These are phyloP conservation scores for Caenorhabditis plicata DNA, from an alignment of 2,888 invertebrate genomes.

Conservation along the genomic window DNA sequence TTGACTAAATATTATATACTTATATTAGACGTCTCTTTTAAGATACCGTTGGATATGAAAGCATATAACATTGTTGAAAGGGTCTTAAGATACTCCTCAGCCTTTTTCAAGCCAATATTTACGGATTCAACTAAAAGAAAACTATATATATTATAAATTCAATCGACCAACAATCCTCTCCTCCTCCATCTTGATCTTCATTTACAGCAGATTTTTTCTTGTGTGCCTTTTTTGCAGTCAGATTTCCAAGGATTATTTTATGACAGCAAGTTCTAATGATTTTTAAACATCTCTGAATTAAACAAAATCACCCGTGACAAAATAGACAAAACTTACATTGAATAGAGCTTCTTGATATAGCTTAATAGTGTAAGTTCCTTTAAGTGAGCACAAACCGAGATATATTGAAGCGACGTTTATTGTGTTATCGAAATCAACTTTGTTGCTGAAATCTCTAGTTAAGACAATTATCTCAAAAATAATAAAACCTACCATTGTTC, in stretches of 20 bases:
- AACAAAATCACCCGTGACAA: not conserved
- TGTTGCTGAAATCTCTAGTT: conserved; percentile 2
- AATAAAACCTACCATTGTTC: not conserved
- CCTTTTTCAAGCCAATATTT: conserved; percentile 13
- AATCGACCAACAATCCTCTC: conserved; percentile 1
- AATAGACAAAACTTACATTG: conserved; percentile 1
- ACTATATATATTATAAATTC: conserved; percentile 1
- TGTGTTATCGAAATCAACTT: conserved; percentile 6
- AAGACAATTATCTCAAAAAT: not conserved
- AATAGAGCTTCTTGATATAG: conserved; percentile 16
- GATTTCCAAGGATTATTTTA: conserved; percentile 14
- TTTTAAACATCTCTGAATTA: conserved; percentile 18
- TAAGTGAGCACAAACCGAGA: conserved; percentile 14
- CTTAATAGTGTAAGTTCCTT: conserved; percentile 2
- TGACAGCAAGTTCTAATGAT: conserved; percentile 16
- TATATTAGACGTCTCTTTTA: not conserved
- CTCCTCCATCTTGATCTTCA: not conserved
- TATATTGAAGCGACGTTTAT: conserved; percentile 5
- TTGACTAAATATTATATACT: not conserved
- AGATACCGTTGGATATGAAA: conserved; percentile 6
- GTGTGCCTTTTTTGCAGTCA: conserved; percentile 4
- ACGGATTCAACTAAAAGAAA: conserved; percentile 16
- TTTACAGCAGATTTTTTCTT: not conserved
- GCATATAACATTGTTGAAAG: conserved; percentile 12
- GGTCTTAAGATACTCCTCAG: conserved; percentile 9